Base-by-base conservation (phyloP, 1,140 invertebrate species). In the Drosophila sproati region DNA sequence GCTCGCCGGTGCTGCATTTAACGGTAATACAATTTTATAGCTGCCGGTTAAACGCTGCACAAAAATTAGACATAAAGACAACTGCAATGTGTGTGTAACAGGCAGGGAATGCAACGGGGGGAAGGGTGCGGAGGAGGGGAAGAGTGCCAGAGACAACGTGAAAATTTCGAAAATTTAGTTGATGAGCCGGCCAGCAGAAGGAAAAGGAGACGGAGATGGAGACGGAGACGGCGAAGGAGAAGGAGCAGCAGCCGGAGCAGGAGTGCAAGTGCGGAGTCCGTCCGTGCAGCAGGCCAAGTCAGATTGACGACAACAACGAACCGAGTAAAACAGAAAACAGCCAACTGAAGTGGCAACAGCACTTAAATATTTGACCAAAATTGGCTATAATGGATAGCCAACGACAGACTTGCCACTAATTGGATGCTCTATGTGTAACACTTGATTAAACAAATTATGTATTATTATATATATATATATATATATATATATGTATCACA, bases 351-450 rank as follows among this genome's bases (percentile, higher is more conserved):
- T 55, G 56, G 74, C 67, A 83, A 63, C 61, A 67, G 80, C 85
- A 89, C 85, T 89, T 89, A 89, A 89, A 89, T 81, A 85, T 89
- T 73, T 89, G 85, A 89, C 80, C 85, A 89, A 80, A 88, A 94
- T 88, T 85, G 94, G 95, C 93, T 91, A 93, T 91, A 94, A 64
- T 20, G 39, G 28, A 0, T 10, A 29, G 32, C n/a, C 31, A 54
- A 45, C 20, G 2, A 4, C 6, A 4, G 7, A 12, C 4, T 31
- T 12, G 3, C 4, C 2, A 34, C 47, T 20, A 31, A 35, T n/a
- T 31, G 48, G 35, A 73, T 73, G 34, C 71, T 39, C 71, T 73
- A 31, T 31, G 20, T 34, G 39, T 43, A n/a, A n/a, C 39, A 43
- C 39, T 43, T 10, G 39, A 43, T 43, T n/a, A 43, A 43, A 8